Base-by-base conservation (phyloP, 1,140 invertebrate species). In the Diabrotica virgifera region DNA sequence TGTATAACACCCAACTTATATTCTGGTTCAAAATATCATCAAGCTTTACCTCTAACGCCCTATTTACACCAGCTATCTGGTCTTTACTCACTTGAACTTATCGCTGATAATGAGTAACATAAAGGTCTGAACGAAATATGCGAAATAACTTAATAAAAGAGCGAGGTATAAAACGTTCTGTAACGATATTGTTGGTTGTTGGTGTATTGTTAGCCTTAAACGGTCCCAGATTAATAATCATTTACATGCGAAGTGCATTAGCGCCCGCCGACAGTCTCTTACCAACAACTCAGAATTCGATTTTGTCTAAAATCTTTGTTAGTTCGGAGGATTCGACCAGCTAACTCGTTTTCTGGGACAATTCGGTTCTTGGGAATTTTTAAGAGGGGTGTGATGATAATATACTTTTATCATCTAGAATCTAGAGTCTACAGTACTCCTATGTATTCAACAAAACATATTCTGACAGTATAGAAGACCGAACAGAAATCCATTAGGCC, bases 201-300 rank as follows among this genome's bases (percentile, higher is more conserved):
- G 69, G 63, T 63, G 50, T 67, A 71, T 74, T 74, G 72, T 74
- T 74, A 72, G 71, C 65, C 68, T 69, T 72, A 74, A 74, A 71
- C 66, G 71, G 67, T 72, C 63, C 62, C 58, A 66, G 72, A 72
- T 74, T 74, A 71, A 72, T 70, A 74, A 72, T 71, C 68, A 57
- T 54, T 58, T 63, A 74, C 72, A 74, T 63, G 72, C 69, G 71
- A 74, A 74, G 68, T 62, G 71, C 72, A 74, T 74, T 74, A 74
- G 71, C 65, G 63, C 14, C 66, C 60, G 62, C 70, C 59, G 62
- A 24, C 24, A 24, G 24, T 71, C 63, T 68, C 58, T 67, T 64
- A 46, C 40, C n/a, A 10, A n/a, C 40, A 8, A 46, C 2, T n/a
- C 4, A 10, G n/a, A 6, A 46, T 46, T 5, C 8, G 8, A 46